phyloP scores from a whole-genome alignment of 2,113 vertebrate genomes.

The Carassius auratus region DNA sequence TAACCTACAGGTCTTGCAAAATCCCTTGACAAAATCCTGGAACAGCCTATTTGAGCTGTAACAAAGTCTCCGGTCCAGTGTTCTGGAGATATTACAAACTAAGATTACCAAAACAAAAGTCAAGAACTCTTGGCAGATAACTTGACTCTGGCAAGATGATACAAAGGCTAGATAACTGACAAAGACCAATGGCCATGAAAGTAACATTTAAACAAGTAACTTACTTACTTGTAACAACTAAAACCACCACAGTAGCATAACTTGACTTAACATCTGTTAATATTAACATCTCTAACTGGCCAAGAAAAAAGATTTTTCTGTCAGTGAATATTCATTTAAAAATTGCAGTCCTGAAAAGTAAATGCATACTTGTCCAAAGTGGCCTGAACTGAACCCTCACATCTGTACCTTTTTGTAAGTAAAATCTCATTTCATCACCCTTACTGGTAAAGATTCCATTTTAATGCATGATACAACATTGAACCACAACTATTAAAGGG shows the following conservation, averaged over 20 bases:
- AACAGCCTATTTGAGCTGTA: constrained; percentile 4
- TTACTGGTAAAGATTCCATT: background rate
- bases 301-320: background rate
- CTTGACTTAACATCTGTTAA: constrained; percentile 27
- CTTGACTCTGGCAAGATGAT: background rate
- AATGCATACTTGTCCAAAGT: background rate
- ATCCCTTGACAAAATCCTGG: background rate
- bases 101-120: background rate
- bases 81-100: constrained; percentile 8
- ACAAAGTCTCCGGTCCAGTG: background rate
- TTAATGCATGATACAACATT: background rate
- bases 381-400: background rate
- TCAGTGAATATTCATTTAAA: background rate
- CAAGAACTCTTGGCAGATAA: background rate
- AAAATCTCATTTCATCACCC: background rate
- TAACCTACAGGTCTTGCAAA: constrained; percentile 33
- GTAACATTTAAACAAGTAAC: background rate
- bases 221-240: constrained; percentile 11
- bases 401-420: background rate
- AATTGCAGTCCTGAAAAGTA: background rate
- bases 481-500: background rate
- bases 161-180: constrained; percentile 7
- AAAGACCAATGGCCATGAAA: background rate
- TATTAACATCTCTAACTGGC: background rate
- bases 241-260: background rate